Percentiles rank a stretch among this genome's conserved stretches.
phyloP scores from a whole-genome alignment of 2,113 vertebrate genomes.

The Tachysurus fulvidraco region DNA sequence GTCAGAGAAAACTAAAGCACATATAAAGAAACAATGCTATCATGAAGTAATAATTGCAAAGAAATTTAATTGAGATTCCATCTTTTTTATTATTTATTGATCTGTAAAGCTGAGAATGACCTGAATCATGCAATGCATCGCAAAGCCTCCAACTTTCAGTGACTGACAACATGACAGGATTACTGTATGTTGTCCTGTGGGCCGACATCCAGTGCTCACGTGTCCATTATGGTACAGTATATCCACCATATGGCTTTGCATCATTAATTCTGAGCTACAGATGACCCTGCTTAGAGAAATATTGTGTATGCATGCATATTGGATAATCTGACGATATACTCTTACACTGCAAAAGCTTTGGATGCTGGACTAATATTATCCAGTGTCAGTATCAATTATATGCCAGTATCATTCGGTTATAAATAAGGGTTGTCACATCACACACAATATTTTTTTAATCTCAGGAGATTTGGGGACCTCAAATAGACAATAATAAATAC shows the following conservation, averaged over 20 bases:
- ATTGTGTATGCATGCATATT: not conserved
- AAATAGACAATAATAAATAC: not conserved
- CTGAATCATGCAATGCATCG: not conserved
- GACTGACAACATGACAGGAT: not conserved
- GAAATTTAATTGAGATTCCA: not conserved
- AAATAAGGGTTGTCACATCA: not conserved
- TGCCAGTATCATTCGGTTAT: not conserved
- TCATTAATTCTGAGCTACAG: not conserved
- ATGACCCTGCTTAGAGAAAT: not conserved
- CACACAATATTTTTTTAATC: not conserved
- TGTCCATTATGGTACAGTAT: not conserved
- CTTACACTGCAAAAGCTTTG: not conserved
- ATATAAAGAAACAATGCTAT: not conserved
- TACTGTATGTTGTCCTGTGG: not conserved
- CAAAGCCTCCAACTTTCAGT: not conserved
- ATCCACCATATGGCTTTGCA: not conserved
- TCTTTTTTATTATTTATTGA: not conserved
- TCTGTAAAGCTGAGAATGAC: not conserved
- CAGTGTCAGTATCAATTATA: not conserved
- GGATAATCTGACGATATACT: not conserved
- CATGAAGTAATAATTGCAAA: not conserved
- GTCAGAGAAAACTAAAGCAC: not conserved
- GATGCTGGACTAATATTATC: not conserved
- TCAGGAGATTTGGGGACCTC: not conserved
- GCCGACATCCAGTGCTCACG: not conserved